Percentiles rank a stretch among this genome's conserved stretches.
These are phyloP conservation scores for Eulemur albifrons DNA, from an alignment of 2,797 vertebrate genomes.

Conservation along the genomic window DNA sequence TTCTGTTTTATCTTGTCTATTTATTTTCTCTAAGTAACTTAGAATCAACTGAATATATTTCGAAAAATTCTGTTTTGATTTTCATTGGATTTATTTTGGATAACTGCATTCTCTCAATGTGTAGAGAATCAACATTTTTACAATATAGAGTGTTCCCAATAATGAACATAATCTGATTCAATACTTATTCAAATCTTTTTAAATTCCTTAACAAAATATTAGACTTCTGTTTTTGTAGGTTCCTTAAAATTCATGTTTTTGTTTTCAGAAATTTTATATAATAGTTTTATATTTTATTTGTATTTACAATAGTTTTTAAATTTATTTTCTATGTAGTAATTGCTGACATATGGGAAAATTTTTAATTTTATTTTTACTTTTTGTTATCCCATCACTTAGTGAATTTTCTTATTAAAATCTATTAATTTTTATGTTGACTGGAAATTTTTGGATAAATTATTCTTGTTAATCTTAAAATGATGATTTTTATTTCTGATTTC, in stretches of 20 bases:
- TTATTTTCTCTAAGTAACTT: background rate
- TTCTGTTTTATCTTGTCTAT: background rate
- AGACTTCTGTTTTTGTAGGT: background rate
- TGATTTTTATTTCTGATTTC: background rate
- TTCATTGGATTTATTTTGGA: background rate
- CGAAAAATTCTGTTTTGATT: background rate
- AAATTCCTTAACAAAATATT: background rate
- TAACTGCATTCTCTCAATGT: background rate
- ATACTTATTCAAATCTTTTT: background rate
- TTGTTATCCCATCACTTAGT: background rate
- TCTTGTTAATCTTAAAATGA: background rate
- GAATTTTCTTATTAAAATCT: background rate
- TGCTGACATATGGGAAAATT: background rate
- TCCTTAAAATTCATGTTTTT: constrained; percentile 11
- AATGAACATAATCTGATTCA: background rate
- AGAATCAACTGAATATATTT: background rate
- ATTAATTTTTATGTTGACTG: background rate
- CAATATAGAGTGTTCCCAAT: background rate
- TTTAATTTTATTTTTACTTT: background rate
- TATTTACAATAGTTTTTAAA: background rate
- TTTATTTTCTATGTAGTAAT: background rate
- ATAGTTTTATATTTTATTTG: background rate
- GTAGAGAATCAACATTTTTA: background rate
- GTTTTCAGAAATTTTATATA: background rate
- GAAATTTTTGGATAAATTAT: background rate